Conservation (phyloP, 1,140 invertebrate genomes). For the Trachymyrmex cornetzi region DNA sequence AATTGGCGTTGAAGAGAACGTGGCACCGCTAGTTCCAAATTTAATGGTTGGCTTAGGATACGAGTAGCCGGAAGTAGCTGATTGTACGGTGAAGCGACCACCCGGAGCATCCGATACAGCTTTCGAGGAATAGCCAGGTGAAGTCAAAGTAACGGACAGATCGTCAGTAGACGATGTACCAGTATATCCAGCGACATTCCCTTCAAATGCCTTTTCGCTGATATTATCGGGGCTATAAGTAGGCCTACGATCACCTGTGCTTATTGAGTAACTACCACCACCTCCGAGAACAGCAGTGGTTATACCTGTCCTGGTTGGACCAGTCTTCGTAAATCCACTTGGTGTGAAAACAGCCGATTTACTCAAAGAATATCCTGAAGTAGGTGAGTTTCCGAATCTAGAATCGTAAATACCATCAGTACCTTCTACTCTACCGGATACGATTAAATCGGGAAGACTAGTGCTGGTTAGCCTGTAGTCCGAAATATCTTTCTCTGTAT, state of each 20-base stretch:
- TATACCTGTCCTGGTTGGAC: constrained; percentile 83
- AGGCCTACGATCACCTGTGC: constrained; percentile 69
- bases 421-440: constrained; percentile 58
- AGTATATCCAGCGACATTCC: constrained; percentile 74
- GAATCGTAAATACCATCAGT: constrained; percentile 46
- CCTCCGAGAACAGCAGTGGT: constrained; percentile 83
- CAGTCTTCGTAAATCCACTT: constrained; percentile 79
- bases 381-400: constrained; percentile 7
- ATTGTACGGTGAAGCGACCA: constrained; percentile 39
- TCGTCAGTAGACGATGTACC: constrained; percentile 36
- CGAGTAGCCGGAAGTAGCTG: constrained; percentile 69
- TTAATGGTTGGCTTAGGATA: constrained; percentile 75
- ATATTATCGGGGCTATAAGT: constrained; percentile 78
- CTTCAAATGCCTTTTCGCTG: constrained; percentile 82
- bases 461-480: constrained; percentile 67
- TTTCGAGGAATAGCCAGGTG: constrained; percentile 28
- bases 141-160: neutral
- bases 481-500: constrained; percentile 74
- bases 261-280: constrained; percentile 81
- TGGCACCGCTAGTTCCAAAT: constrained; percentile 59
- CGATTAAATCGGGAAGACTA: constrained; percentile 58
- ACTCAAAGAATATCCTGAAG: constrained; percentile 26
- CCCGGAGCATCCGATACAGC: constrained; percentile 24
- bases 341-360: constrained; percentile 46
- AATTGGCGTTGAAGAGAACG: constrained; percentile 32